Base-by-base conservation (phyloP, 2,797 vertebrate genomes). In the Lepilemur ruficaudatus region DNA sequence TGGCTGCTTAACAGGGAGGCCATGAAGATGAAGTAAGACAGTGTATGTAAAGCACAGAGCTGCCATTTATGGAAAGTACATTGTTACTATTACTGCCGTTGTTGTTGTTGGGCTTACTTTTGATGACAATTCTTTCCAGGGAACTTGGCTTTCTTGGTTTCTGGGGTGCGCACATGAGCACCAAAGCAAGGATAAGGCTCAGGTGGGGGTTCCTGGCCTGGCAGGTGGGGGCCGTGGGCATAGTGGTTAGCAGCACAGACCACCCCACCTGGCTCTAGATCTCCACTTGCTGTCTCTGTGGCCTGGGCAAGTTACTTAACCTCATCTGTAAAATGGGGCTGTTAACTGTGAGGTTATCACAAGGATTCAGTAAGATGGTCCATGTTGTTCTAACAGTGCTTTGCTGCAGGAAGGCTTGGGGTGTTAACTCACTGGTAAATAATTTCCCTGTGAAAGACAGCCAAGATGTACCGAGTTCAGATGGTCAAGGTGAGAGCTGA, bases 141-240 rank as follows among this genome's bases (percentile, higher is more conserved):
- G 32, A 28, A 23, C 38, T 35, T 30, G 65, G 18, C n/a, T 65
- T 30, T 67, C 50, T 76, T 93, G 61, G 25, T 13, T 81, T 88
- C 63, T 55, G 57, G 57, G 17, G 17, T 84, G 6, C 48, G 12
- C 30, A 52, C 65, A 76, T 13, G 80, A 57, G 50, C 63, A 75
- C 80, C 43, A 73, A 87, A 87, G 61, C 82, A 89, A 72, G 65
- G 41, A 30, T 65, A 20, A 61, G 65, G 63, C 65, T 50, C 50
- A 0, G 15, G 55, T 50, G 17, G 41, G 70, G 48, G 30, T 22
- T 23, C 17, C 52, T 59, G 28, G 46, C 52, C 50, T 88, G n/a
- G 7, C 17, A 55, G 48, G 38, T 41, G 6, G 17, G n/a, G 2
- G n/a, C 10, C 5, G 0, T 28, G n/a, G 50, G 18, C 30, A 12